These are phyloP conservation scores for Trinorchestia longiramus DNA, from an alignment of 1,140 invertebrate genomes.

Conservation along the genomic window DNA sequence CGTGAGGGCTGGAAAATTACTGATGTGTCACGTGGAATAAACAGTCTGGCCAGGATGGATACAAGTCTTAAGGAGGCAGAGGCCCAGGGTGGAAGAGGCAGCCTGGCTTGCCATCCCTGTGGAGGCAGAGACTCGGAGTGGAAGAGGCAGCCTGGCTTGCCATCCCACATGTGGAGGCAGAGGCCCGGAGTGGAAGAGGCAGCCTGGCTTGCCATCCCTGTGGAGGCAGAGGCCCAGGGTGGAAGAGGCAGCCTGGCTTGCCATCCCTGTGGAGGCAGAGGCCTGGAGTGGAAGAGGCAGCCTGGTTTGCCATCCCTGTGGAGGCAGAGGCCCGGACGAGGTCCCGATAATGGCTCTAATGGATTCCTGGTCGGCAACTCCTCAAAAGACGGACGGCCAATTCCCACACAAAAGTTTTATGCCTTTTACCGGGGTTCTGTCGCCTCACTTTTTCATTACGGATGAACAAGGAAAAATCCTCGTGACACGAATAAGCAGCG, in stretches of 20 bases:
- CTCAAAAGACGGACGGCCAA: constrained; percentile 49
- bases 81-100: too few species aligned
- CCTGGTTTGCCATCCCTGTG: not conserved
- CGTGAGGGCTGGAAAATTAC: too few species aligned
- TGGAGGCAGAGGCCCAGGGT: too few species aligned
- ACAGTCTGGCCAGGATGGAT: too few species aligned
- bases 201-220: too few species aligned
- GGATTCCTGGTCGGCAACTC: constrained; percentile 38
- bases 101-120: not conserved
- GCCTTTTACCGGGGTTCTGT: not conserved
- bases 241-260: too few species aligned
- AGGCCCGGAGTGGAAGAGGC: too few species aligned
- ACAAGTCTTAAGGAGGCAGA: too few species aligned
- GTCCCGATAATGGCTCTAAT: constrained; percentile 32
- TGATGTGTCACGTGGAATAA: too few species aligned
- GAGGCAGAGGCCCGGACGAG: too few species aligned
- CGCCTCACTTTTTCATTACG: not conserved
- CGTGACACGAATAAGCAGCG: not conserved
- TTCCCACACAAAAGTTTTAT: constrained; percentile 47
- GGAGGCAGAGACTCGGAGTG: not conserved
- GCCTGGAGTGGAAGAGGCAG: not conserved
- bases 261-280: not conserved
- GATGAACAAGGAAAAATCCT: not conserved
- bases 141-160: not conserved
- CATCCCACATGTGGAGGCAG: not conserved